Evolutionary conservation across 2,797 vertebrate genomes (phyloP).

Genomic region (Propithecus deckenii): DNA sequence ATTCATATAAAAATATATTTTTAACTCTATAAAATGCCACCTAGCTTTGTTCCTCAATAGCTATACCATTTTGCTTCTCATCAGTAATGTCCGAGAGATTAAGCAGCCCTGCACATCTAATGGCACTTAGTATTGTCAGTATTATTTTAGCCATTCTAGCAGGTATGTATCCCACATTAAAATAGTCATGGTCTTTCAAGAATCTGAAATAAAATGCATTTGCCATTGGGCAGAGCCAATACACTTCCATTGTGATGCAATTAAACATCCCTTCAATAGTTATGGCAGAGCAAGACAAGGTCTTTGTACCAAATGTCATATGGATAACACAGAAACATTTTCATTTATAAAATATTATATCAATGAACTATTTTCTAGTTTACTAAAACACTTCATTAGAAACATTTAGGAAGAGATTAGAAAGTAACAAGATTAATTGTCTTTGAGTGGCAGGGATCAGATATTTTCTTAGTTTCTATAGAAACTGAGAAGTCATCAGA

Average conservation of each 20-base stretch:
- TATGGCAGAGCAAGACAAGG: neutral
- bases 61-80: neutral
- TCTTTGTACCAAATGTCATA: neutral
- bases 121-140: neutral
- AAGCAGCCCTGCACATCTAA: neutral
- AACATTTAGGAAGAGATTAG: neutral
- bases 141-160: neutral
- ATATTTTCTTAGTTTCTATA: neutral
- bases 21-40: neutral
- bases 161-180: neutral
- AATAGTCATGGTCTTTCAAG: neutral
- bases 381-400: neutral
- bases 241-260: neutral
- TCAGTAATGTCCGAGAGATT: neutral
- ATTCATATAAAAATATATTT: neutral
- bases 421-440: neutral
- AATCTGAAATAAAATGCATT: neutral
- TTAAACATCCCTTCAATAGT: neutral
- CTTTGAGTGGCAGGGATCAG: neutral
- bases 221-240: neutral
- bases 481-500: neutral
- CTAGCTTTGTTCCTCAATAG: neutral
- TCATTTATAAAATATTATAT: neutral
- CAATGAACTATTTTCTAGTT: neutral
- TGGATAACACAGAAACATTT: neutral